Conservation (phyloP, 2,888 invertebrate species). For the Eledona agricola region DNA sequence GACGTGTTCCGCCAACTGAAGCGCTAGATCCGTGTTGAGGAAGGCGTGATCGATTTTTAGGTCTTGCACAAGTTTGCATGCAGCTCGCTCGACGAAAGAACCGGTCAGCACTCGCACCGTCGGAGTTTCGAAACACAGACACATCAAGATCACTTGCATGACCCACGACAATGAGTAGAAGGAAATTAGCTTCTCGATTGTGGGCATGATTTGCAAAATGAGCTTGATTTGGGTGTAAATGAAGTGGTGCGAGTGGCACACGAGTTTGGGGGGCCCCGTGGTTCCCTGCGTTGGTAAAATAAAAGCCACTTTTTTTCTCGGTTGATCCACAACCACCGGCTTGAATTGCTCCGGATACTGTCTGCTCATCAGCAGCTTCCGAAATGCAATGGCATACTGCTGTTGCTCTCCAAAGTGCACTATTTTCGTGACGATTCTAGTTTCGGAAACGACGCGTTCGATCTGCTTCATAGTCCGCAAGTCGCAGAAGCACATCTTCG, state of each 20-base stretch:
- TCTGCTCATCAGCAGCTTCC: constrained; percentile 39
- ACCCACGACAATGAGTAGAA: constrained; percentile 54
- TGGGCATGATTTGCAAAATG: constrained; percentile 44
- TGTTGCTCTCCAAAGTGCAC: constrained; percentile 46
- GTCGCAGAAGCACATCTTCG: constrained; percentile 56
- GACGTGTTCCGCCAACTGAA: constrained; percentile 48
- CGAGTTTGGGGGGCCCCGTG: constrained; percentile 47
- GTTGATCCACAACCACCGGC: constrained; percentile 46
- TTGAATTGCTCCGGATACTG: constrained; percentile 38
- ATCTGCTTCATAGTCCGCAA: constrained; percentile 49
- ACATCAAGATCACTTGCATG: constrained; percentile 49
- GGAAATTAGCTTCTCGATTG: constrained; percentile 49
- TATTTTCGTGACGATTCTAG: constrained; percentile 36
- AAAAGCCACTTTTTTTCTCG: constrained; percentile 51
- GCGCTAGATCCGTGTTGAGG: constrained; percentile 49
- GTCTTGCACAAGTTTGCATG: constrained; percentile 55
- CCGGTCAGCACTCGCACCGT: constrained; percentile 48
- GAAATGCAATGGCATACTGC: constrained; percentile 40
- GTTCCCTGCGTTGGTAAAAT: constrained; percentile 54
- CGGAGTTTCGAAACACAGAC: constrained; percentile 48
- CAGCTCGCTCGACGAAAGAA: constrained; percentile 48
- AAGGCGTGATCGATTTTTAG: constrained; percentile 51
- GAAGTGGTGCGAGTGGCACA: constrained; percentile 54
- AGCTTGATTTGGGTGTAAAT: constrained; percentile 46
- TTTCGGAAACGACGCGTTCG: constrained; percentile 43